Evolutionary conservation across 2,797 vertebrate genomes (phyloP).

Genomic region (Gymnodraco acuticeps): DNA sequence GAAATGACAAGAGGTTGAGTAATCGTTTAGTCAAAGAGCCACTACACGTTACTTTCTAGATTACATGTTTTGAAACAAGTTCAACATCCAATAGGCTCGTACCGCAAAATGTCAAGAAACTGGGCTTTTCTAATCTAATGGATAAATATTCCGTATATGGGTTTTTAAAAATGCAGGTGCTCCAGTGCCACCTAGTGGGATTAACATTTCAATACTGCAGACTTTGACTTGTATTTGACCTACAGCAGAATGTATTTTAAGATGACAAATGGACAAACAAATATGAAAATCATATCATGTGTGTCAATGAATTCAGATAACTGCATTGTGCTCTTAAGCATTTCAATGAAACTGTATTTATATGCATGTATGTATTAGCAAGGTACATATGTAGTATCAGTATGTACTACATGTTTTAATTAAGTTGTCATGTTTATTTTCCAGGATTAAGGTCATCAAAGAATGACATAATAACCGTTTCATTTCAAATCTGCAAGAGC

Average conservation of each 20-base stretch:
- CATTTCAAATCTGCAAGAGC: not conserved
- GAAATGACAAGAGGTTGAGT: not conserved
- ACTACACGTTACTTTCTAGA: too few relatives aligned
- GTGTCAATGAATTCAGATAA: not conserved
- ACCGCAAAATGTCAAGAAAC: not conserved
- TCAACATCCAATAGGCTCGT: not conserved
- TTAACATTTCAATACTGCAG: not conserved
- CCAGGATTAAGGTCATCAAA: not conserved
- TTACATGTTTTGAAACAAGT: not conserved
- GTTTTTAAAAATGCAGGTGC: not conserved
- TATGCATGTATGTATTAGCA: not conserved
- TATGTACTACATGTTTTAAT: not conserved
- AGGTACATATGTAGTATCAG: not conserved
- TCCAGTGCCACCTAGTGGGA: slow-evolving; percentile 56
- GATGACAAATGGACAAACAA: not conserved
- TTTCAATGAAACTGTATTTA: too few relatives aligned
- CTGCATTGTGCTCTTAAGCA: not conserved
- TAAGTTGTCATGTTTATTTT: not conserved
- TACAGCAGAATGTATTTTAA: not conserved
- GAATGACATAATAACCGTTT: not conserved
- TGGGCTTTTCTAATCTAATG: not conserved
- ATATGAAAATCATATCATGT: not conserved
- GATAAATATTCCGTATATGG: not conserved
- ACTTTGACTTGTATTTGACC: slow-evolving; percentile 14
- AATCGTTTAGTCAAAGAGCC: not conserved